Evolutionary conservation across 2,888 invertebrate species (phyloP).

Genomic region (Tetragonula carbonaria): DNA sequence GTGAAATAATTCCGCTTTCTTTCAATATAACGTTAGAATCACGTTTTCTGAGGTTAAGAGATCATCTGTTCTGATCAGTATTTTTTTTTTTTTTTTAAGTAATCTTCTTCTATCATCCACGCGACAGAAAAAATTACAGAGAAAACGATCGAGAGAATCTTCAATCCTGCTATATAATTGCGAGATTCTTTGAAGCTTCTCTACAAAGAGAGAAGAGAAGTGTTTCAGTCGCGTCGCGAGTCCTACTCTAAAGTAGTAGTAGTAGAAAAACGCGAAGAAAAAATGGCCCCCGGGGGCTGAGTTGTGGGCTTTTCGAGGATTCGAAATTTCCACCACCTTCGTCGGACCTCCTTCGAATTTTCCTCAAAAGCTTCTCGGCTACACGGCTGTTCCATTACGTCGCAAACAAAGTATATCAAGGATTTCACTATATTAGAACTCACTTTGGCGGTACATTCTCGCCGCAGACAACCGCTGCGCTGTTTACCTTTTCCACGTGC

Average conservation of each 20-base stretch:
- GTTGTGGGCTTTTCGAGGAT: conserved; percentile 17
- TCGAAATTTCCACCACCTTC: conserved; percentile 28
- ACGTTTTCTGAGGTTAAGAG: too few species aligned
- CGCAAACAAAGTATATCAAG: conserved; percentile 52
- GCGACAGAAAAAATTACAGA: background rate
- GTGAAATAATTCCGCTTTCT: too few species aligned
- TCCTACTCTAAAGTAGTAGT: background rate
- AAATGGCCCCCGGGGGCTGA: background rate
- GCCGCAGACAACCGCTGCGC: background rate
- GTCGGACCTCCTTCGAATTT: conserved; percentile 25
- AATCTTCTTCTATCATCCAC: too few species aligned
- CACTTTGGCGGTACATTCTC: conserved; percentile 39
- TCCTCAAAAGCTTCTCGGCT: conserved; percentile 31
- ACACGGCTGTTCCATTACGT: conserved; percentile 49
- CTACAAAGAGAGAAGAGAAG: background rate
- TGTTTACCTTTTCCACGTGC: conserved; percentile 48
- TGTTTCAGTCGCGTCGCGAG: background rate
- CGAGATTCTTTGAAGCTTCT: background rate
- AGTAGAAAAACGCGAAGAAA: background rate
- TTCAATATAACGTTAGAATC: too few species aligned
- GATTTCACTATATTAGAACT: conserved; percentile 49
- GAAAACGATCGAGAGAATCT: background rate
- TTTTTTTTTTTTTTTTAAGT: too few species aligned
- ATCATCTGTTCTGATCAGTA: too few species aligned
- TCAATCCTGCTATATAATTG: background rate